Evolutionary conservation across 2,888 invertebrate genomes (phyloP), one percentile per base, ranked within the genome.

Genomic region (Ceratothoa steindachneri): DNA sequence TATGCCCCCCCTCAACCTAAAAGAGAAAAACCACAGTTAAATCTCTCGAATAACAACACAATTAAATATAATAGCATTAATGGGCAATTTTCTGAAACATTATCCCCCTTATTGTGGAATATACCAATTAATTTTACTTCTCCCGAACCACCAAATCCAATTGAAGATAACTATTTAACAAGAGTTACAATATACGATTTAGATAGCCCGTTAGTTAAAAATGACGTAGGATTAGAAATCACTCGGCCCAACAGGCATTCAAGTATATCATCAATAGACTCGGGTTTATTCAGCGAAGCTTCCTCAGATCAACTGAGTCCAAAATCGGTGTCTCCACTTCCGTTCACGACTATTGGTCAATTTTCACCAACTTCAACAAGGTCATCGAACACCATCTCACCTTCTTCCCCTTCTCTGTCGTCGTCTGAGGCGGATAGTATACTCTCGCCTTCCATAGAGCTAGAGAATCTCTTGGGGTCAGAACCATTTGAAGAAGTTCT

Each of bases 401-500:
- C 73, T 27, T 75, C 67, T 68, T 74, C 73, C 41, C 69, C 74
- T 24, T 67, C 55, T 15, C 71, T 68, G 41, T 71, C 74, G n/a
- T 74, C 73, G 15, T 74, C 77, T 3, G 77, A 77, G 67, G 75
- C 75, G 29, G 77, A 77, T 41, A 78, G 78, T 31, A 72, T 75
- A 29, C 67, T 78, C 12, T 41, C 72, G 55, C 29, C 75, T 22
- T 72, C 75, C 51, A 55, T 73, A 27, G 75, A 75, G 68, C 53
- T 76, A n/a, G 70, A 67, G 53, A 78, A 73, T 67, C 60, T 78
- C 28, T 69, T 78, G 19, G 78, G 74, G n/a, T 72, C 71, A n/a
- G 78, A 75, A 28, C 78, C 78, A 41, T 78, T 78, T 64, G 73
- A 77, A 69, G 77, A 75, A 22, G 78, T 73, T 52, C 75, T 78